Conservation (phyloP, 1,140 invertebrate species). For the Atta texana region DNA sequence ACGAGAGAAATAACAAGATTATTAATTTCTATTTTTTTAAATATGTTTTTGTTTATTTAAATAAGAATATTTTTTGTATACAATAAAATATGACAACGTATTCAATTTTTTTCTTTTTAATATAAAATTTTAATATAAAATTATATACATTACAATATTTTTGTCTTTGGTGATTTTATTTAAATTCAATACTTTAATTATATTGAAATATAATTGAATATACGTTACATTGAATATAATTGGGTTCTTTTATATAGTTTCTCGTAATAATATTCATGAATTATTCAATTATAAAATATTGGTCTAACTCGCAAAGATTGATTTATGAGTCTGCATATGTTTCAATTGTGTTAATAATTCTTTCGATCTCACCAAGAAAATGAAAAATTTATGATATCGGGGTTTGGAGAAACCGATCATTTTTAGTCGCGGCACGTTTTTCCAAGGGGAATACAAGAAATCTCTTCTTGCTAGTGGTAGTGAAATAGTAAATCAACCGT, state of each 20-base stretch:
- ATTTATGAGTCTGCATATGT: constrained; percentile 40
- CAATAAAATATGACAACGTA: neutral
- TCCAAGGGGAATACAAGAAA: constrained; percentile 45
- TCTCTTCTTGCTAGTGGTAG: constrained; percentile 56
- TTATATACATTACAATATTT: constrained; percentile 7
- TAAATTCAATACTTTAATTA: neutral
- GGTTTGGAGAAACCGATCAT: constrained; percentile 54
- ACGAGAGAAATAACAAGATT: neutral
- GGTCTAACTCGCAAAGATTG: neutral
- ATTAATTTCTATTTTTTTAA: neutral
- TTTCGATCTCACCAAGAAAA: constrained; percentile 25
- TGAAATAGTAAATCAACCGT: constrained; percentile 52
- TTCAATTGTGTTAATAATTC: constrained; percentile 55
- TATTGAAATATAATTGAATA: neutral
- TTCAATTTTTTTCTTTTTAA: neutral
- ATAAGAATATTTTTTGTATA: neutral
- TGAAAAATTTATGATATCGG: constrained; percentile 51
- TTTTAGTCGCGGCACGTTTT: constrained; percentile 48
- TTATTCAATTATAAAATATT: neutral
- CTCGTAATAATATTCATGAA: constrained; percentile 18
- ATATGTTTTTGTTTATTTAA: neutral
- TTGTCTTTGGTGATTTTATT: neutral
- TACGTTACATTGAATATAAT: constrained; percentile 8
- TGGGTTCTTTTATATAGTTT: neutral
- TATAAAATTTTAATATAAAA: neutral